Base-by-base conservation (phyloP, 2,888 invertebrate genomes). In the Cosmia pyralina region DNA sequence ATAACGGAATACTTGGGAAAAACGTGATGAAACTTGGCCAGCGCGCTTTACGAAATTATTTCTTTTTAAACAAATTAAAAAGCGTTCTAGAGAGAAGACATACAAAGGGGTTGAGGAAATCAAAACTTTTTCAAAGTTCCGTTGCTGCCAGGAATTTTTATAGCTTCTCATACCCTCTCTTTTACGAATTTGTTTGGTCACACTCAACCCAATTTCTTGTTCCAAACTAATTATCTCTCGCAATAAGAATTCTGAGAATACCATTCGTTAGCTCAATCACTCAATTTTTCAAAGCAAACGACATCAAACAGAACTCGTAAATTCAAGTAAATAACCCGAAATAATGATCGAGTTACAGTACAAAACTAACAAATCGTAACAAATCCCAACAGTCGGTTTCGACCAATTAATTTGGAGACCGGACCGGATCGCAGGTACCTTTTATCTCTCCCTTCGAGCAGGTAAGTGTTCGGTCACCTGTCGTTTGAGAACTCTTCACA, bases 381-480 rank as follows among this genome's bases (percentile, higher is more conserved):
- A 86, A 86, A 84, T 81, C 80, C 87, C 88, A 80, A 88, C 85
- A 83, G 87, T 89, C 87, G 87, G 92, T 91, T 89, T 90, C 92
- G 89, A 89, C 92, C 92, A 93, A 94, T 94, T 92, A 93, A 93
- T 92, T 92, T 88, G 84, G 88, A 87, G 86, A 85, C 88, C 89
- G 90, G 89, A 90, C 91, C 91, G 92, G 90, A 90, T 90, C 89
- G 90, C 94, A 94, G 95, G 94, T 95, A 93, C 88, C 88, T 90
- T 91, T 90, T 90, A 88, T 87, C 89, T 89, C 87, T 86, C 88
- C 89, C 87, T 88, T 88, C 78, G 88, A 89, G 92, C 95, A 95
- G 96, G 96, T 95, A 95, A 89, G 88, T 91, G 91, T 89, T 90
- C 82, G 88, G 90, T 91, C 95, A 95, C 94, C 94, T 95, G 95